A percentile compares a stretch with the other conserved stretches of the same genome.
Conservation (phyloP, 2,888 invertebrate genomes). For the Andrena hattorfiana region DNA sequence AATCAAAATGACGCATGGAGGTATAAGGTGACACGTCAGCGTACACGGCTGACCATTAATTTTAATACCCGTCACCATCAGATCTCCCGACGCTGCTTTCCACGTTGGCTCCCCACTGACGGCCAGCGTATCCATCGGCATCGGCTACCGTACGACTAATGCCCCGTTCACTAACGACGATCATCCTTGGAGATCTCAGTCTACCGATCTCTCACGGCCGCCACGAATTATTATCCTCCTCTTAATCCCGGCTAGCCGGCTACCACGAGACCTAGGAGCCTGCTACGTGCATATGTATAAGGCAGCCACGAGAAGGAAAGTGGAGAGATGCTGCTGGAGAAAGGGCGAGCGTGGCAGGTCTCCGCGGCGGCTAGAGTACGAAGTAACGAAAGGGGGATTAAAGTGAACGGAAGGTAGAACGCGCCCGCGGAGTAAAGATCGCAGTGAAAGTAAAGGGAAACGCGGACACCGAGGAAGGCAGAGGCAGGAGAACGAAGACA, state of each 20-base stretch:
- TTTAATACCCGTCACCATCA: conserved; percentile 82
- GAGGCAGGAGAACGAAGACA: neutral
- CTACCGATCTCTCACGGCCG: conserved; percentile 71
- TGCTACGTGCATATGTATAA: neutral
- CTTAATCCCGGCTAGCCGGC: conserved; percentile 61
- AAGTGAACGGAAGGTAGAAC: neutral
- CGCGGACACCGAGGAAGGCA: neutral
- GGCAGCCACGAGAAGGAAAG: neutral
- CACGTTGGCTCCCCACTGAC: conserved; percentile 63
- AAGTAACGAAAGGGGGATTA: neutral
- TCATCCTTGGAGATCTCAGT: conserved; percentile 75
- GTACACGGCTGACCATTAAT: conserved; percentile 83
- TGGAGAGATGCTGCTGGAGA: neutral
- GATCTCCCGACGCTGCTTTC: conserved; percentile 74
- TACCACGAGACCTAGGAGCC: conserved; percentile 5
- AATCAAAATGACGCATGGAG: conserved; percentile 84
- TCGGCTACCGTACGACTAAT: conserved; percentile 76
- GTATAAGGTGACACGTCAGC: conserved; percentile 85
- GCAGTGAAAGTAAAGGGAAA: neutral
- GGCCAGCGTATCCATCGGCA: conserved; percentile 71
- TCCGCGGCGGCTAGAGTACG: neutral
- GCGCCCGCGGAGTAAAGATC: neutral
- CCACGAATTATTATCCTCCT: conserved; percentile 73
- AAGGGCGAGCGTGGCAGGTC: neutral
- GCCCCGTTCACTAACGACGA: conserved; percentile 74